Conservation (phyloP, 2,888 invertebrate species). For the Phytoseiulus persimilis region DNA sequence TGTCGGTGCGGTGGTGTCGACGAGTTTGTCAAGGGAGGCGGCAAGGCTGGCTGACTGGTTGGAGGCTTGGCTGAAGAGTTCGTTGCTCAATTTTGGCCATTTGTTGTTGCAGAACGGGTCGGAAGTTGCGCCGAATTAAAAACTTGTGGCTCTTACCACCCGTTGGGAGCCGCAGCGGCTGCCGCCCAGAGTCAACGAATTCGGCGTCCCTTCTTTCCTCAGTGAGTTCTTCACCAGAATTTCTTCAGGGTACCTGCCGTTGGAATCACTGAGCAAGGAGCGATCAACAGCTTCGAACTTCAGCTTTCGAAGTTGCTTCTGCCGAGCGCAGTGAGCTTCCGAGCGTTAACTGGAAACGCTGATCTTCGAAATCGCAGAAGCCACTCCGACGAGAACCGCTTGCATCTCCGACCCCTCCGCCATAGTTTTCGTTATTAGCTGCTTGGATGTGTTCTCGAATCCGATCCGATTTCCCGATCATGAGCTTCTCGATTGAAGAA, state of each 20-base stretch:
- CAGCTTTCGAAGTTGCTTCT: neutral
- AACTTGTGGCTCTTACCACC: slow-evolving; percentile 35
- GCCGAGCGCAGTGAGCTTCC: too few relatives aligned
- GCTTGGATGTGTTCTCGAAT: too few relatives aligned
- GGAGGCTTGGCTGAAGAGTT: neutral
- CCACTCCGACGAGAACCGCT: too few relatives aligned
- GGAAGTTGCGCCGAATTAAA: slow-evolving; percentile 36
- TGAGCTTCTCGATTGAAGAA: too few relatives aligned
- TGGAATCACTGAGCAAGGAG: neutral
- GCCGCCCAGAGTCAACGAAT: slow-evolving; percentile 27
- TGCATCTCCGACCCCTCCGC: too few relatives aligned
- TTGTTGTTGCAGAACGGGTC: slow-evolving; percentile 35
- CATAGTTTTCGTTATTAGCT: too few relatives aligned
- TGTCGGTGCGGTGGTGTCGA: neutral
- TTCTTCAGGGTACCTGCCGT: neutral
- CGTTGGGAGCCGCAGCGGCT: slow-evolving; percentile 19
- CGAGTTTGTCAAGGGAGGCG: neutral
- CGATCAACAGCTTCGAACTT: neutral
- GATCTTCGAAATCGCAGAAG: too few relatives aligned
- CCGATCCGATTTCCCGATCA: too few relatives aligned
- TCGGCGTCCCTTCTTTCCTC: slow-evolving; percentile 35
- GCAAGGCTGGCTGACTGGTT: neutral
- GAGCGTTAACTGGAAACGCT: too few relatives aligned
- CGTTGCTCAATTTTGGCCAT: slow-evolving; percentile 5
- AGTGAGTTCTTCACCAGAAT: slow-evolving; percentile 23